phyloP scores from a whole-genome alignment of 2,113 vertebrate genomes.

The Clarias gariepinus region DNA sequence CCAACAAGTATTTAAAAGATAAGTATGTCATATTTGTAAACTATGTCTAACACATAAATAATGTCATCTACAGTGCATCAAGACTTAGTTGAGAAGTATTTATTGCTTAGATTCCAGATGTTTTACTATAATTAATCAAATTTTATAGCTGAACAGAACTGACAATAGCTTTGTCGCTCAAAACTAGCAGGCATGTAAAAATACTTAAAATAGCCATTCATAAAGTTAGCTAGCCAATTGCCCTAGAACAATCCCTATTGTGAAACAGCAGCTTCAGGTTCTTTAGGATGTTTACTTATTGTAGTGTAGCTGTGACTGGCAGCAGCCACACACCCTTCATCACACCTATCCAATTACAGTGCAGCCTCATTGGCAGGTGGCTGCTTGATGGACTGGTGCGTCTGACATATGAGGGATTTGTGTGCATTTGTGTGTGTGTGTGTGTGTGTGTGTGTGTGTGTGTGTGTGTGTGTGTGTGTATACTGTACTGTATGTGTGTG shows the following conservation, averaged over 20 bases:
- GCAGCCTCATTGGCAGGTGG: conserved; percentile 35
- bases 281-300: conserved; percentile 29
- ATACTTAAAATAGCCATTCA: conserved; percentile 3
- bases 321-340: conserved; percentile 25
- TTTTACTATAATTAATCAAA: background rate
- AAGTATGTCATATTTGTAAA: background rate
- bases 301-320: conserved; percentile 16
- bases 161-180: background rate
- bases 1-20: background rate
- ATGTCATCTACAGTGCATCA: background rate
- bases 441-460: conserved; percentile 31
- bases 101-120: background rate
- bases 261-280: background rate
- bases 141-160: background rate
- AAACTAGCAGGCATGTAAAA: conserved; percentile 5
- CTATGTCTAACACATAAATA: background rate
- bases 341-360: conserved; percentile 45
- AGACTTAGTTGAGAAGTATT: background rate
- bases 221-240: background rate
- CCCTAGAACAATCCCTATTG: background rate
- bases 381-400: conserved; percentile 31
- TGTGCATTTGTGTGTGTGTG: conserved; percentile 15
- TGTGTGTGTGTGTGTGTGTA: conserved; percentile 12
- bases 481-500: conserved; percentile 17
- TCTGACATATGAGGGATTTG: conserved; percentile 2